Conservation (phyloP, 2,888 invertebrate species). For the Ophion costatus region DNA sequence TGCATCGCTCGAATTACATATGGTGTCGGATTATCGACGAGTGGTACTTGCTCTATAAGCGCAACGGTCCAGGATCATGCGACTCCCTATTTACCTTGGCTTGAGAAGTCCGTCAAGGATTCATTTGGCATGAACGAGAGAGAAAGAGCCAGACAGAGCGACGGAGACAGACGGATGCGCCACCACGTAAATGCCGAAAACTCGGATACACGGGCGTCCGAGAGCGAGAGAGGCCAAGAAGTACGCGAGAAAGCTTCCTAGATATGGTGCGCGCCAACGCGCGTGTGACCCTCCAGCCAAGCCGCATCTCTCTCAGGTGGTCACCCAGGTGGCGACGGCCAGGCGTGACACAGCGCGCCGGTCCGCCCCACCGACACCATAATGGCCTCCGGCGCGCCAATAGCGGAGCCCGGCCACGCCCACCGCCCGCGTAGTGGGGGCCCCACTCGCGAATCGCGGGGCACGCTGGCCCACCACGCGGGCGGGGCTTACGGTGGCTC, state of each 20-base stretch:
- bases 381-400: conserved; percentile 79
- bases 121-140: too few species aligned
- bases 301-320: conserved; percentile 67
- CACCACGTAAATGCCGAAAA: neutral
- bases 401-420: conserved; percentile 65
- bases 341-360: neutral
- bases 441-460: conserved; percentile 71
- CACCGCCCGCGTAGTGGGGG: conserved; percentile 68
- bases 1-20: conserved; percentile 14
- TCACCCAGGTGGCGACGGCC: conserved; percentile 34
- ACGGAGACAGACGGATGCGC: too few species aligned
- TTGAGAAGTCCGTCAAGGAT: too few species aligned
- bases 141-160: too few species aligned
- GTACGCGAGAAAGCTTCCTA: conserved; percentile 58
- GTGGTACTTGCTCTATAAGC: neutral
- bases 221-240: conserved; percentile 6
- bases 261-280: conserved; percentile 70
- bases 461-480: conserved; percentile 23
- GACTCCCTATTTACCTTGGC: too few species aligned
- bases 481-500: conserved; percentile 78
- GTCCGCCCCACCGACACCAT: conserved; percentile 77
- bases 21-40: conserved; percentile 2
- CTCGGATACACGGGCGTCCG: neutral
- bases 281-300: conserved; percentile 69
- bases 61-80: neutral